Evolutionary conservation across 2,888 invertebrate genomes (phyloP).

Genomic region (Tipula confusa): DNA sequence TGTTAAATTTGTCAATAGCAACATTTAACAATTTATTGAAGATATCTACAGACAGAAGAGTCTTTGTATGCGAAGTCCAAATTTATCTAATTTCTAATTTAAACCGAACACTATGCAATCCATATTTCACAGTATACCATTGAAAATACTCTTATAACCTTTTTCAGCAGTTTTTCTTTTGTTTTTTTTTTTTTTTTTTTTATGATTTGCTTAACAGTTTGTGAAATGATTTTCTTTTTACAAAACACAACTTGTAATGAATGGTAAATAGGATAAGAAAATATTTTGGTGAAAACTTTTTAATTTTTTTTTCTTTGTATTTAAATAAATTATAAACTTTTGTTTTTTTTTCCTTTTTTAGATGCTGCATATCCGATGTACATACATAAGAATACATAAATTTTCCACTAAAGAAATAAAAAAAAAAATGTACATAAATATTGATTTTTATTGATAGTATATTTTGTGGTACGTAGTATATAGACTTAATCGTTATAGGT

Average conservation of each 20-base stretch:
- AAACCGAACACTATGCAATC: too few species aligned
- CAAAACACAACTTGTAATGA: not conserved
- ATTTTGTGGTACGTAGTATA: too few species aligned
- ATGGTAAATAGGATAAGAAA: not conserved
- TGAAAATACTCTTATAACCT: not conserved
- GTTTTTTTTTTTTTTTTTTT: not conserved
- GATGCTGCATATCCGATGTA: not conserved
- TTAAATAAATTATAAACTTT: slow-evolving; percentile 12
- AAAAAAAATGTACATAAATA: not conserved
- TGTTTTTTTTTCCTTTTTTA: not conserved
- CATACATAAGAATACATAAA: not conserved
- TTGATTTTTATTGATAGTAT: not conserved
- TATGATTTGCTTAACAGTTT: not conserved
- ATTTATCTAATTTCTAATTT: too few species aligned
- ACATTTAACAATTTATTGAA: too few species aligned
- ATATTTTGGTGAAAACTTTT: not conserved
- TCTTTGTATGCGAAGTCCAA: too few species aligned
- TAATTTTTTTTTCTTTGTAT: not conserved
- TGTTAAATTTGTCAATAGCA: too few species aligned
- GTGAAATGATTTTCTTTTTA: not conserved
- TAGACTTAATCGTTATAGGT: not conserved
- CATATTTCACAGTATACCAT: too few species aligned
- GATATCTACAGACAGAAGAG: too few species aligned
- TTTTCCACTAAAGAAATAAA: too few species aligned
- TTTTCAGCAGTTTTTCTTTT: not conserved